Evolutionary conservation across 2,113 vertebrate genomes (phyloP).

Genomic region (Austrofundulus limnaeus): DNA sequence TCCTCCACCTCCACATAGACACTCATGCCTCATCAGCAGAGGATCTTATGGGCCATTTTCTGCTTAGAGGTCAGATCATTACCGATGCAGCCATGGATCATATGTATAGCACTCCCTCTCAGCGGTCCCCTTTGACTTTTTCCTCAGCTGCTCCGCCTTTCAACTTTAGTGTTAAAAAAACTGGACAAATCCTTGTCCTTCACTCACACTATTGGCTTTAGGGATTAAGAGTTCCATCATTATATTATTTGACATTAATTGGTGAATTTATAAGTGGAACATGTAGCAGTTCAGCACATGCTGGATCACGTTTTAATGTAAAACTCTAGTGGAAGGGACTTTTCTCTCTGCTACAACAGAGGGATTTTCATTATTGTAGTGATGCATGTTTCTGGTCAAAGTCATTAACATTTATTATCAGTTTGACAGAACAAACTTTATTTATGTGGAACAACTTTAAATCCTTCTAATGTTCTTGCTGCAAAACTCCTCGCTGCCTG

Average conservation of each 20-base stretch:
- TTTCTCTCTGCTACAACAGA: constrained; percentile 36
- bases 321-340: constrained; percentile 14
- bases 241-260: constrained; percentile 68
- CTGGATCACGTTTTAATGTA: constrained; percentile 8
- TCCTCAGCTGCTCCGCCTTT: constrained; percentile 51
- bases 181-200: constrained; percentile 41
- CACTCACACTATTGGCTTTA: constrained; percentile 16
- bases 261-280: constrained; percentile 55
- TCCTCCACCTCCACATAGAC: constrained; percentile 10
- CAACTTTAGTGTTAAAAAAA: constrained; percentile 67
- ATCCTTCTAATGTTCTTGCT: too few species aligned
- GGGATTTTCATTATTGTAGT: too few species aligned
- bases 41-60: constrained; percentile 44
- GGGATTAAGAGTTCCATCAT: constrained; percentile 52
- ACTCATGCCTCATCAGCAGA: constrained; percentile 51
- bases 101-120: constrained; percentile 54
- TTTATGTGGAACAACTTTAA: too few species aligned
- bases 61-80: constrained; percentile 63
- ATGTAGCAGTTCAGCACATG: constrained; percentile 39
- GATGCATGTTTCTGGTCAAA: too few species aligned
- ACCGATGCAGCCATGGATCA: constrained; percentile 60
- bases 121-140: constrained; percentile 64
- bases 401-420: too few species aligned
- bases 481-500: too few species aligned
- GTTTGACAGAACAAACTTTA: too few species aligned